These are phyloP conservation scores for Lycodopsis pacificus DNA, from an alignment of 2,797 vertebrate genomes.

Conservation along the genomic window DNA sequence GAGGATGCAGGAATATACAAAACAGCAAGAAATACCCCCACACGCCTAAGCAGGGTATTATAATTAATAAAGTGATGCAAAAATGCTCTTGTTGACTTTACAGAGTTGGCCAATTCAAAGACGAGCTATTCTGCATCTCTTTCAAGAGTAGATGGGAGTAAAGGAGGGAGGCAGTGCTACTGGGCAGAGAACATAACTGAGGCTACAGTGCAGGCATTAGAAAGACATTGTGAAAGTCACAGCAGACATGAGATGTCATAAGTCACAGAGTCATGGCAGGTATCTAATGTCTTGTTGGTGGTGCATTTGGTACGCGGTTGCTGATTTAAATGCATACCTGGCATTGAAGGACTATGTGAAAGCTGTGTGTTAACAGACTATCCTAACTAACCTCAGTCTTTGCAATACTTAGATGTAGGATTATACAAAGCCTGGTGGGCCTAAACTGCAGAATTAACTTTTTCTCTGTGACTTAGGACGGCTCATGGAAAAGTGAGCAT, in stretches of 20 bases:
- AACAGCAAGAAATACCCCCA: slow-evolving; percentile 33
- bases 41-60: slow-evolving; percentile 76
- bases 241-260: slow-evolving; percentile 86
- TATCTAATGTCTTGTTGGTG: slow-evolving; percentile 30
- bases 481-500: slow-evolving; percentile 89
- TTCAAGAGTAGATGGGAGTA: slow-evolving; percentile 67
- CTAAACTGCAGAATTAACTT: slow-evolving; percentile 3
- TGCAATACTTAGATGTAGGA: neutral
- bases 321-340: slow-evolving; percentile 26
- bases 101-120: slow-evolving; percentile 62
- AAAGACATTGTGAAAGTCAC: slow-evolving; percentile 80
- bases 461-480: slow-evolving; percentile 86
- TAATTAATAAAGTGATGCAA: slow-evolving; percentile 82
- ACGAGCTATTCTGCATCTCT: slow-evolving; percentile 80
- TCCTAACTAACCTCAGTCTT: neutral
- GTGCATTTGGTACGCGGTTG: slow-evolving; percentile 14
- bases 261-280: slow-evolving; percentile 84
- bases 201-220: slow-evolving; percentile 79
- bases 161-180: slow-evolving; percentile 35
- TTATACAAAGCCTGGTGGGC: neutral
- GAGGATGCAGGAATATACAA: slow-evolving; percentile 58
- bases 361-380: slow-evolving; percentile 15
- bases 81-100: slow-evolving; percentile 67
- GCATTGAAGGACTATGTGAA: slow-evolving; percentile 13
- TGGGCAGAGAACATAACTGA: slow-evolving; percentile 71